Conservation (phyloP, 2,888 invertebrate species). For the Mythimna loreyi region DNA sequence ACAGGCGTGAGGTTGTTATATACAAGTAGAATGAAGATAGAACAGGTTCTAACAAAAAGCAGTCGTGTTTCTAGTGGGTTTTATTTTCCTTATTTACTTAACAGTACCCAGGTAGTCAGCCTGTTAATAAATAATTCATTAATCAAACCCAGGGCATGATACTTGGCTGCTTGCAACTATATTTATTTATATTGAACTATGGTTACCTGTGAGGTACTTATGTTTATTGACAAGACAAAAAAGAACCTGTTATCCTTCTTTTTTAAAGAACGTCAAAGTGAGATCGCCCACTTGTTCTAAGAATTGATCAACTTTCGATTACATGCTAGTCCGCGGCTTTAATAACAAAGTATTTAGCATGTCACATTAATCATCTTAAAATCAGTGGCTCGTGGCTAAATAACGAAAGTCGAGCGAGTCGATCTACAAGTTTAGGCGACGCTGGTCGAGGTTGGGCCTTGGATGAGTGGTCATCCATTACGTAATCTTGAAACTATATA, state of each 20-base stretch:
- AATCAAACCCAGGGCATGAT: neutral
- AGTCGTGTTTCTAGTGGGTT: neutral
- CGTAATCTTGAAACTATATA: too few relatives aligned
- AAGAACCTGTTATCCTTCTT: neutral
- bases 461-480: neutral
- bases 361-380: constrained; percentile 8
- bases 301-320: constrained; percentile 37
- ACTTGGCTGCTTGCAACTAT: neutral
- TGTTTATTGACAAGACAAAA: constrained; percentile 1
- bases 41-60: neutral
- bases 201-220: neutral
- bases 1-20: neutral
- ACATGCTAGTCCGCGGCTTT: neutral
- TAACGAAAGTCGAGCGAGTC: neutral
- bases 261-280: neutral
- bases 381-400: neutral
- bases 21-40: neutral
- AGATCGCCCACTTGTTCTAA: constrained; percentile 15
- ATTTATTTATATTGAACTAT: neutral
- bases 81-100: constrained; percentile 6
- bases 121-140: constrained; percentile 9
- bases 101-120: neutral
- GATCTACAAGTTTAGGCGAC: too few relatives aligned
- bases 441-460: neutral
- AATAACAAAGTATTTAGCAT: neutral